Percentiles rank a stretch among this genome's conserved stretches.
Conservation (phyloP, 2,888 invertebrate genomes). For the Myopa tessellatipennis region DNA sequence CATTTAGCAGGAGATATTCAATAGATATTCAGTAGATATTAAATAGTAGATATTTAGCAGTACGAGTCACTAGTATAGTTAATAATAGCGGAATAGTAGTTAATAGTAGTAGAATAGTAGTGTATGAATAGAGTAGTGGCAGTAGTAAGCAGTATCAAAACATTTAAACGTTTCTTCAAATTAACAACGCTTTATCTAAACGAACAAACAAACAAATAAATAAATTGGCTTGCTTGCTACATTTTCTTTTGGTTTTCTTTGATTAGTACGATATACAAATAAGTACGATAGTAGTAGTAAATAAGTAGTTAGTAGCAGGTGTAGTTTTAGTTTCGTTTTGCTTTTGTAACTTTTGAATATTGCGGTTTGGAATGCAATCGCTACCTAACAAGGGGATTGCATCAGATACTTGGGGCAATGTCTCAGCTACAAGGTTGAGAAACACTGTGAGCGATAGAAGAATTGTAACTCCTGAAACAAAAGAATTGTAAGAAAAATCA, state of each 20-base stretch:
- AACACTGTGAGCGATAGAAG: conserved; percentile 99
- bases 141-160: conserved; percentile 53
- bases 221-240: too few species aligned
- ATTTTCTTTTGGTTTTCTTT: conserved; percentile 22
- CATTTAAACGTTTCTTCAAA: conserved; percentile 53
- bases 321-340: conserved; percentile 31
- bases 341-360: conserved; percentile 59
- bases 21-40: conserved; percentile 12
- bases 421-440: conserved; percentile 99
- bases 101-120: conserved; percentile 47
- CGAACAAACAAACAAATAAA: conserved; percentile 13
- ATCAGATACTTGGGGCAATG: conserved; percentile 99
- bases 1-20: conserved; percentile 30
- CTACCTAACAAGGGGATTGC: conserved; percentile 99
- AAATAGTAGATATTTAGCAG: conserved; percentile 30
- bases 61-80: conserved; percentile 23
- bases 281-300: conserved; percentile 29
- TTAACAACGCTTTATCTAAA: conserved; percentile 17
- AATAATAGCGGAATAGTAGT: conserved; percentile 41
- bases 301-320: conserved; percentile 32
- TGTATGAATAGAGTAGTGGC: conserved; percentile 35
- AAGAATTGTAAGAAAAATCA: conserved; percentile 61
- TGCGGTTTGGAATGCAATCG: conserved; percentile 69
- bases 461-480: conserved; percentile 96
- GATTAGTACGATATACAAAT: conserved; percentile 34